phyloP scores from a whole-genome alignment of 1,140 invertebrate species.

The Drosophila neocordata region DNA sequence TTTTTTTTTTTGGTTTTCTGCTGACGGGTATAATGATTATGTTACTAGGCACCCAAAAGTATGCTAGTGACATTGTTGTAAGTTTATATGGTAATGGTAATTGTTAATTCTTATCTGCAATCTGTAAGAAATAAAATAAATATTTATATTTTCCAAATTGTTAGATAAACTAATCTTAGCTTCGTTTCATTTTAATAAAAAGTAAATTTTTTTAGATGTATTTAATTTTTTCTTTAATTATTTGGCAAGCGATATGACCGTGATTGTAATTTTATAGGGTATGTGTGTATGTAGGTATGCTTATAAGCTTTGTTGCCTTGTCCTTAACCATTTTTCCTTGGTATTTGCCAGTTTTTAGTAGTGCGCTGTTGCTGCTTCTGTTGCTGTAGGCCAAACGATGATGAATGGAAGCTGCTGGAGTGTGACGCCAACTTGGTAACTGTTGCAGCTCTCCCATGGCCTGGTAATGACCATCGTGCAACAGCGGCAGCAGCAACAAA shows the following conservation, averaged over 20 bases:
- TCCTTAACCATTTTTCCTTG: slow-evolving; percentile 11
- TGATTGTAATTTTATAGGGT: background rate
- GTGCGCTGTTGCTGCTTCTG: background rate
- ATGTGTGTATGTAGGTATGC: background rate
- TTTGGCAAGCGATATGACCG: too few relatives aligned
- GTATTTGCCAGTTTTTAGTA: slow-evolving; percentile 13
- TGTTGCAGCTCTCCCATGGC: slow-evolving; percentile 42
- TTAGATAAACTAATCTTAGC: too few relatives aligned
- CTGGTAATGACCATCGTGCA: slow-evolving; percentile 35
- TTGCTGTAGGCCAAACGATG: slow-evolving; percentile 41
- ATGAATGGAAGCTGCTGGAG: slow-evolving; percentile 39
- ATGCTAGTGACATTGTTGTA: too few relatives aligned
- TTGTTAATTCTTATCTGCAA: too few relatives aligned
- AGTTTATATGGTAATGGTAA: too few relatives aligned
- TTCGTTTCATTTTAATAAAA: too few relatives aligned
- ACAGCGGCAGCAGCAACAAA: slow-evolving; percentile 21
- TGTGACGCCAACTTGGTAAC: slow-evolving; percentile 15
- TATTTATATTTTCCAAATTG: too few relatives aligned
- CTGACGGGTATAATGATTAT: background rate
- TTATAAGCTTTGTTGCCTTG: background rate
- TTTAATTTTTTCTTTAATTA: too few relatives aligned
- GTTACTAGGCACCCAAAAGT: too few relatives aligned
- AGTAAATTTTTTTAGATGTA: too few relatives aligned
- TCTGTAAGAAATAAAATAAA: too few relatives aligned
- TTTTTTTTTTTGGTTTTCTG: background rate